Conservation (phyloP, 2,888 invertebrate species). For the Acrobasis repandana region DNA sequence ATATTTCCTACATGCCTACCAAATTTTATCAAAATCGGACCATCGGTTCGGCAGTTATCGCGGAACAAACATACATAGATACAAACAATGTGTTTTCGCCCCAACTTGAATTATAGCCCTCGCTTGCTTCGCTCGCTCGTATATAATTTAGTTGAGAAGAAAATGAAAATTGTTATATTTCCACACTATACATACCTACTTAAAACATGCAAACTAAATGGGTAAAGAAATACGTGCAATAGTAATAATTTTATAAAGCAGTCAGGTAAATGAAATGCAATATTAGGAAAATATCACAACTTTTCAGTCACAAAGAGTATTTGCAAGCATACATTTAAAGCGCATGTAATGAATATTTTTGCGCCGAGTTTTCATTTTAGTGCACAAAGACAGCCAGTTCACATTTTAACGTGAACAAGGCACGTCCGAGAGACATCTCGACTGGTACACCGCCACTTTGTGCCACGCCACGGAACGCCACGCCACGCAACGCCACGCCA, state of each 20-base stretch:
- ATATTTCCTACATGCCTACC: too few species aligned
- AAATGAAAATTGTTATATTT: too few species aligned
- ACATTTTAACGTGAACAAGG: constrained; percentile 44
- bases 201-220: too few species aligned
- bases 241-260: background rate
- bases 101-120: too few species aligned
- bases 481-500: background rate
- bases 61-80: too few species aligned
- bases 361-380: background rate
- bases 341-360: background rate
- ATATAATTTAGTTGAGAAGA: too few species aligned
- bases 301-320: background rate
- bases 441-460: background rate
- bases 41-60: too few species aligned
- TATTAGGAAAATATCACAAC: background rate
- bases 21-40: too few species aligned
- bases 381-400: constrained; percentile 26
- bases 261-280: background rate
- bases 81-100: too few species aligned
- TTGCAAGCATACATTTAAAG: background rate
- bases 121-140: too few species aligned
- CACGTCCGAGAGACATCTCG: constrained; percentile 32
- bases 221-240: too few species aligned
- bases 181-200: too few species aligned
- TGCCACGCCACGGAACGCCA: background rate